Conservation (phyloP, 2,797 vertebrate genomes). For the Melanitta fusca region DNA sequence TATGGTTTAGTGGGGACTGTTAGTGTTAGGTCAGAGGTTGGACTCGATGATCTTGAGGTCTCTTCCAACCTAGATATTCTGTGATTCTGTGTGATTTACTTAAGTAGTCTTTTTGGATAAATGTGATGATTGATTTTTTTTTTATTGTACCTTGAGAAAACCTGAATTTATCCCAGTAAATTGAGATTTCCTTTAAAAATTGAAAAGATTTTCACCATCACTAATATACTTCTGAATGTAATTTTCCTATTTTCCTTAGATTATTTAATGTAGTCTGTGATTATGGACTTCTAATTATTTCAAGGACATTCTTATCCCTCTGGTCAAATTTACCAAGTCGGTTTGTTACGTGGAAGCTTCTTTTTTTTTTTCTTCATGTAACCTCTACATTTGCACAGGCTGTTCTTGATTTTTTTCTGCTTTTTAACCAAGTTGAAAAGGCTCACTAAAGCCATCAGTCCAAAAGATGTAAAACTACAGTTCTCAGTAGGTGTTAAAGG, state of each 20-base stretch:
- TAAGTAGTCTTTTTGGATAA: background rate
- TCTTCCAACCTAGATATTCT: too few relatives aligned
- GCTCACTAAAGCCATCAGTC: slow-evolving; percentile 20
- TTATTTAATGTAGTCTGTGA: background rate
- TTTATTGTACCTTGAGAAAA: background rate
- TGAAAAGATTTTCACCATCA: background rate
- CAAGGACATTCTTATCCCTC: background rate
- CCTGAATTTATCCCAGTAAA: background rate
- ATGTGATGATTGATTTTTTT: background rate
- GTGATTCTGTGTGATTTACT: too few relatives aligned
- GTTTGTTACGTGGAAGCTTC: background rate
- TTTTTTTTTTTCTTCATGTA: background rate
- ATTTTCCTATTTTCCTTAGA: background rate
- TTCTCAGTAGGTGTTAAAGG: slow-evolving; percentile 42
- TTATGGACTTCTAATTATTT: background rate
- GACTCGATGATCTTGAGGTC: too few relatives aligned
- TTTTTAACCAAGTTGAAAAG: slow-evolving; percentile 64
- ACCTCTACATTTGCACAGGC: background rate
- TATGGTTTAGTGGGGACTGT: too few relatives aligned
- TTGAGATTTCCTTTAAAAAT: background rate
- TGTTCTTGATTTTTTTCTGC: slow-evolving; percentile 31
- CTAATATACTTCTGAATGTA: background rate
- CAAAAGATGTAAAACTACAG: slow-evolving; percentile 35
- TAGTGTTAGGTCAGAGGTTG: too few relatives aligned
- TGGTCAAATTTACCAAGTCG: background rate